phyloP scores from a whole-genome alignment of 2,888 invertebrate species.

The Dexiosoma caninum region DNA sequence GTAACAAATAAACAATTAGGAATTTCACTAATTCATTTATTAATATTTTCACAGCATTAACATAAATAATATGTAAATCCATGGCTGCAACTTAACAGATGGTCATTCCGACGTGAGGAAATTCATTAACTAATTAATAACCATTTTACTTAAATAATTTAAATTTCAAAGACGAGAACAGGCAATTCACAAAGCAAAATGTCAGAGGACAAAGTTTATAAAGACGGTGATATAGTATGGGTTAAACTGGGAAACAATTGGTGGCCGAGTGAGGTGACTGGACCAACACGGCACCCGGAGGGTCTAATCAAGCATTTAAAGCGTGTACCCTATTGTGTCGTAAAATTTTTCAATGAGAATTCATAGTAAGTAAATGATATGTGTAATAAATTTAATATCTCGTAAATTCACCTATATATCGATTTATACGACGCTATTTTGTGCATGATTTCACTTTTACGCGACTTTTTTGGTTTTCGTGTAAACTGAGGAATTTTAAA shows the following conservation, averaged over 20 bases:
- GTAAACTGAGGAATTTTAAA: too few relatives aligned
- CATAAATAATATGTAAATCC: constrained; percentile 7
- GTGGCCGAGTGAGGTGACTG: constrained; percentile 91
- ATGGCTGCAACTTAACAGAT: neutral
- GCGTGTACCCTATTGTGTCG: constrained; percentile 87
- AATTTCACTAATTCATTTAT: neutral
- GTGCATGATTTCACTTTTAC: too few relatives aligned
- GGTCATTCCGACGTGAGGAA: constrained; percentile 2
- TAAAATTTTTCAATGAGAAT: constrained; percentile 91
- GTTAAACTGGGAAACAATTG: constrained; percentile 88
- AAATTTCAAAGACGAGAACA: too few relatives aligned
- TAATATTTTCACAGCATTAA: constrained; percentile 29
- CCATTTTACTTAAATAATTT: neutral
- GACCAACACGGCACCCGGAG: constrained; percentile 83
- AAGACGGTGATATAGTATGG: constrained; percentile 90
- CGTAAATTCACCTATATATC: too few relatives aligned
- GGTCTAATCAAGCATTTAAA: constrained; percentile 81
- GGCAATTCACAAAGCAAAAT: constrained; percentile 62
- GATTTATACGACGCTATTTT: too few relatives aligned
- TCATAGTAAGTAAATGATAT: constrained; percentile 88
- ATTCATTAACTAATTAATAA: neutral
- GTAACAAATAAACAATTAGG: neutral
- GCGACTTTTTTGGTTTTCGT: too few relatives aligned
- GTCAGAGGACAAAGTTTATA: constrained; percentile 72
- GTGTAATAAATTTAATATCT: too few relatives aligned